These are phyloP conservation scores for Ahaetulla prasina DNA, from an alignment of 2,113 vertebrate species.

Conservation along the genomic window DNA sequence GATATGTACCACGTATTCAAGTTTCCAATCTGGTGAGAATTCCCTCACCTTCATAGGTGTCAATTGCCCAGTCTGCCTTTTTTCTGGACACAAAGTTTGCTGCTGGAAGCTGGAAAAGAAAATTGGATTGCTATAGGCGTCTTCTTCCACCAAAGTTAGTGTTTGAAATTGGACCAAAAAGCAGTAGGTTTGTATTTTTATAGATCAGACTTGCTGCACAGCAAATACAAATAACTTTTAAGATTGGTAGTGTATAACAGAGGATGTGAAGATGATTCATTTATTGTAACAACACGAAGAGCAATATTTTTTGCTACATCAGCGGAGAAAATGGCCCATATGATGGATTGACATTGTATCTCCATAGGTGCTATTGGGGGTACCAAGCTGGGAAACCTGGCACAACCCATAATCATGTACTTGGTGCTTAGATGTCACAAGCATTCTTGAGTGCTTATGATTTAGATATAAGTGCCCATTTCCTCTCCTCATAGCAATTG, in stretches of 20 bases:
- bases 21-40: neutral
- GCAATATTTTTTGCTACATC: neutral
- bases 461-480: neutral
- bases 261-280: neutral
- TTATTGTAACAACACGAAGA: neutral
- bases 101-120: neutral
- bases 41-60: neutral
- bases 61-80: neutral
- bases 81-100: neutral
- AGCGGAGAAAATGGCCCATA: neutral
- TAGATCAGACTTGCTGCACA: neutral
- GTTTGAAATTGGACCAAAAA: neutral
- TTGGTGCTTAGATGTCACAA: neutral
- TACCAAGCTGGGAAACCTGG: neutral
- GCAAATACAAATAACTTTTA: neutral
- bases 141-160: neutral
- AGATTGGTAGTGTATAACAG: neutral
- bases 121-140: neutral
- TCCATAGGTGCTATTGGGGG: neutral
- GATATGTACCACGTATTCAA: neutral
- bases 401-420: neutral
- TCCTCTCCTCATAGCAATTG: neutral
- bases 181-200: neutral
- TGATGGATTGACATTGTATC: neutral
- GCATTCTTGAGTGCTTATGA: neutral